Conservation (phyloP, 2,113 vertebrate genomes). For the Phylloscopus trochilus region DNA sequence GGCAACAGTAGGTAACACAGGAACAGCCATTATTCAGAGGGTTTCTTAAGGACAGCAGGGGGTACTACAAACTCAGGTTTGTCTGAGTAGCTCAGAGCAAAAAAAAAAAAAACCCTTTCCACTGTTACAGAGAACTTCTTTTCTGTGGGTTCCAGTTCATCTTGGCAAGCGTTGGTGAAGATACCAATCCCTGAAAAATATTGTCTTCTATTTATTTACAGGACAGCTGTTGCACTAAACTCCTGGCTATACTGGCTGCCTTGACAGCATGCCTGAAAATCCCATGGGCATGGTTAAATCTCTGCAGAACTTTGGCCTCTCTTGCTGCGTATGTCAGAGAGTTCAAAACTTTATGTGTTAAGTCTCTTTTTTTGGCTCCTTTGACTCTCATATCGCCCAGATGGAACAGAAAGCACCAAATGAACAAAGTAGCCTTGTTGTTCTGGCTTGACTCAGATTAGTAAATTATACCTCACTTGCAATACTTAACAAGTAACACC, state of each 20-base stretch:
- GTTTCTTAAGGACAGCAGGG: slow-evolving; percentile 13
- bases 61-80: not conserved
- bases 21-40: not conserved
- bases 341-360: not conserved
- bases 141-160: not conserved
- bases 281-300: not conserved
- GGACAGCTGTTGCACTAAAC: not conserved
- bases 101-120: not conserved
- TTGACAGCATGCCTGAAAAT: not conserved
- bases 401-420: not conserved
- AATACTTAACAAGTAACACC: not conserved
- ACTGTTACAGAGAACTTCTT: not conserved
- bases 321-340: not conserved
- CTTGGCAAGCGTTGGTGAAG: not conserved
- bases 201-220: not conserved
- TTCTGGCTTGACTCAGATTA: slow-evolving; percentile 9
- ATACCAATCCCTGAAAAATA: not conserved
- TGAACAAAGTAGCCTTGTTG: not conserved
- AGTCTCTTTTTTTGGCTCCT: not conserved
- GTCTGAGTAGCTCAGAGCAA: not conserved
- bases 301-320: not conserved
- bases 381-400: not conserved
- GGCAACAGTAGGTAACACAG: not conserved
- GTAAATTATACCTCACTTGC: not conserved
- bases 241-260: not conserved